A percentile compares a stretch with the other conserved stretches of the same genome.
Conservation (phyloP, 2,797 vertebrate genomes). For the Gephyroberyx darwinii region DNA sequence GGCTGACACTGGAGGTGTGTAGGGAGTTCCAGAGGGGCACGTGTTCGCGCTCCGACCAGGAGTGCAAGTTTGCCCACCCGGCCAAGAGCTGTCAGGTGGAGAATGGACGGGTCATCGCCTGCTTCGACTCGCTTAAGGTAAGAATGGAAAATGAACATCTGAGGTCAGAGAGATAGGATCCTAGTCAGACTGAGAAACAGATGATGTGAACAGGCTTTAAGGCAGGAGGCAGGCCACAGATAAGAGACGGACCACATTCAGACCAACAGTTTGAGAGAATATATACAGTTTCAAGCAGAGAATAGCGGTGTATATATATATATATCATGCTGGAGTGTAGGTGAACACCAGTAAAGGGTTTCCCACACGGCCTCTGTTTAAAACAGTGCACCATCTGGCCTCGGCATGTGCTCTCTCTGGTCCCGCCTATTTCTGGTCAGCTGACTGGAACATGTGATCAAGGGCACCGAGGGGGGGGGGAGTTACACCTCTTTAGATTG, state of each 20-base stretch:
- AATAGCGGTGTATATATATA: conserved; percentile 32
- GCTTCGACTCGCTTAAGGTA: conserved; percentile 99
- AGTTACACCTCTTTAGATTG: conserved; percentile 33
- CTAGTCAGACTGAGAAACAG: conserved; percentile 1
- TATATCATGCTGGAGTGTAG: conserved; percentile 27
- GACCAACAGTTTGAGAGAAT: conserved; percentile 37
- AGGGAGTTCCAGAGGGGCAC: conserved; percentile 98
- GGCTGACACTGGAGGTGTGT: conserved; percentile 99
- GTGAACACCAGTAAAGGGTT: conserved; percentile 12
- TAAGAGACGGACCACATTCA: conserved; percentile 12
- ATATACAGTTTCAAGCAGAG: conserved; percentile 35
- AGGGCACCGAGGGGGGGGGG: conserved; percentile 2
- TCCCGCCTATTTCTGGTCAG: conserved; percentile 73
- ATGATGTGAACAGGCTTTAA: background rate
- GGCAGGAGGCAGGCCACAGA: conserved; percentile 14
- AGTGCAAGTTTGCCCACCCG: conserved; percentile 99
- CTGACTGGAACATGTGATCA: conserved; percentile 69
- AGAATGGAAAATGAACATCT: conserved; percentile 59
- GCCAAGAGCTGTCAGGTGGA: conserved; percentile 98
- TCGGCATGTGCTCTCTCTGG: conserved; percentile 68
- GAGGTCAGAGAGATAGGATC: background rate
- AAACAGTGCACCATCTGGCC: conserved; percentile 62
- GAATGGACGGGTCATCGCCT: conserved; percentile 97
- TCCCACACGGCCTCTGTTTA: conserved; percentile 18
- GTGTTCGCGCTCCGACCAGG: conserved; percentile 93